Evolutionary conservation across 2,113 vertebrate genomes (phyloP).

Genomic region (Archilochus colubris): DNA sequence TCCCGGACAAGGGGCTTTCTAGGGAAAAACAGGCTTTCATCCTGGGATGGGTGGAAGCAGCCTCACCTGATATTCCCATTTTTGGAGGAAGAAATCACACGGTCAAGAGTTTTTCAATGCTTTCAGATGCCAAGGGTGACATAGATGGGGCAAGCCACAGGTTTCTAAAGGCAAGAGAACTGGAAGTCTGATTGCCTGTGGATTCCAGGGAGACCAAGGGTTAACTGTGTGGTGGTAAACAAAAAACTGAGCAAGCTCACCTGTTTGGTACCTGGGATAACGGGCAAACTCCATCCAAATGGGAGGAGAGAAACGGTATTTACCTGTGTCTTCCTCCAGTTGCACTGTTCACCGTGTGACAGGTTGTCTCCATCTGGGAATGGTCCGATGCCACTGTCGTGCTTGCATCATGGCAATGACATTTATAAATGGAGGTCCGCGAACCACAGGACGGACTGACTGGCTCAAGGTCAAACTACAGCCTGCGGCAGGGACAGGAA

Average conservation of each 20-base stretch:
- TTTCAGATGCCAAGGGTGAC: not conserved
- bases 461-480: slow-evolving; percentile 48
- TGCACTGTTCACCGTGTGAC: not conserved
- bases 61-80: not conserved
- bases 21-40: not conserved
- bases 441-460: not conserved
- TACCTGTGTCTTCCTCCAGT: not conserved
- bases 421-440: not conserved
- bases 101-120: fast-evolving
- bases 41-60: not conserved
- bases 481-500: not conserved
- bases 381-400: not conserved
- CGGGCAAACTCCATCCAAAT: not conserved
- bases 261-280: not conserved
- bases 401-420: not conserved
- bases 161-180: not conserved
- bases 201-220: not conserved
- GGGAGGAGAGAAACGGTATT: not conserved
- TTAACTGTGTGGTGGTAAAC: not conserved
- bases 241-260: not conserved
- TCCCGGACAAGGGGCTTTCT: slow-evolving; percentile 6
- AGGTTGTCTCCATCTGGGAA: not conserved
- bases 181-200: not conserved
- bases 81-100: not conserved
- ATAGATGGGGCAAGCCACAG: not conserved